Evolutionary conservation across 2,888 invertebrate genomes (phyloP), one percentile per base, ranked within the genome.

Genomic region (Phaedon cochleariae): DNA sequence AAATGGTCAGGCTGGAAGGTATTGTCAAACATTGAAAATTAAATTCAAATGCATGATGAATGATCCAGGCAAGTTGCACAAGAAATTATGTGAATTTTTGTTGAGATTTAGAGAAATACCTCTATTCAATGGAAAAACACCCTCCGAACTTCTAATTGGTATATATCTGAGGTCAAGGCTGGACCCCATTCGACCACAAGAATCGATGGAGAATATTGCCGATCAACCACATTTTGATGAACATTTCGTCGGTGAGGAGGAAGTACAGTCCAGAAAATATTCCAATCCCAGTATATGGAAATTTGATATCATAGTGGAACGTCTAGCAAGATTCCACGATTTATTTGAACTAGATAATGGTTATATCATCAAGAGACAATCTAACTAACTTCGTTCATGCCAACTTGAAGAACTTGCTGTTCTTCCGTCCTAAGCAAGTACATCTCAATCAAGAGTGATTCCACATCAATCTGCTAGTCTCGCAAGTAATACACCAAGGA

Each of bases 361-460:
- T 1, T 69, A 70, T 46, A 51, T 62, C 6, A 65, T 70, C 12
- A 72, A 73, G 62, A 61, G 68, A 17, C 73, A 73, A 21, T 41
- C 6, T 45, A 22, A 6, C 10, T 45, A 59, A 37, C 21, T 59
- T n/a, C 10, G 31, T 29, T 18, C 31, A 17, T 54, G 31, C 37
- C 9, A 54, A 34, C 10, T 54, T 29, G 3, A 3, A 17, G 12
- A 41, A 10, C 3, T 7, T 3, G 7, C 3, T 26, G 26, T 26
- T 5, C 7, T 26, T 26, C 26, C 26, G 7, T 26, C 7, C 26
- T 3, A 26, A 26, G 26, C 4, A 7, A 26, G 26, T 26, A 26
- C 26, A 26, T 26, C 26, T 26, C 7, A 3, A 7, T 5, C 3
- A 7, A 26, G 26, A 7, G 26, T 7, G 3, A 26, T 3, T 26